These are phyloP conservation scores for Ovibos moschatus DNA, from an alignment of 2,113 vertebrate species.

Conservation along the genomic window DNA sequence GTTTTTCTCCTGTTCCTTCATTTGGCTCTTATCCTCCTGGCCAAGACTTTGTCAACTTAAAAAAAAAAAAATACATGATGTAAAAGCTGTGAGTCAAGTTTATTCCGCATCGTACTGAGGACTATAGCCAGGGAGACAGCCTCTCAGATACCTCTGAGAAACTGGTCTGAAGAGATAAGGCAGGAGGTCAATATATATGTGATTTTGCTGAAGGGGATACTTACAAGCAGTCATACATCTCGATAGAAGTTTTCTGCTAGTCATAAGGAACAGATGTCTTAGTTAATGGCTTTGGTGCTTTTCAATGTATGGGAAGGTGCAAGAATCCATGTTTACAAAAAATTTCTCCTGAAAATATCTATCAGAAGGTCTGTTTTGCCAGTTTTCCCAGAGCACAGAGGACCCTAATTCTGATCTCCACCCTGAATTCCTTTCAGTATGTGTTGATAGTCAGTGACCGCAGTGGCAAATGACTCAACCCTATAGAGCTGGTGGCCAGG, in stretches of 20 bases:
- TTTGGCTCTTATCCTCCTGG: too few species aligned
- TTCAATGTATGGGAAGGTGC: background rate
- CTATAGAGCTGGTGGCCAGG: background rate
- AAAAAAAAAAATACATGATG: background rate
- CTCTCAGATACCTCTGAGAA: background rate
- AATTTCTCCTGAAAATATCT: background rate
- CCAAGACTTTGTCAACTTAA: background rate
- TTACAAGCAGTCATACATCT: background rate
- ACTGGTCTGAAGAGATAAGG: background rate
- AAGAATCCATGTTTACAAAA: background rate
- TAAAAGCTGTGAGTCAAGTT: background rate
- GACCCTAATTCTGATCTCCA: background rate
- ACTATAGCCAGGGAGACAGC: background rate
- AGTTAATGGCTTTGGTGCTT: background rate
- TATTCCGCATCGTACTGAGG: background rate
- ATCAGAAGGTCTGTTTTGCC: background rate
- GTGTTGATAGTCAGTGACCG: fast-evolving
- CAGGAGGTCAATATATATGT: background rate
- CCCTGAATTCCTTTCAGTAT: background rate
- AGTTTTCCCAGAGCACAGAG: background rate
- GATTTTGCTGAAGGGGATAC: background rate
- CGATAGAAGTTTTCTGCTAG: background rate
- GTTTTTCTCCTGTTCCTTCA: background rate
- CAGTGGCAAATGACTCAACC: too few species aligned
- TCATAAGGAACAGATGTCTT: background rate